These are phyloP conservation scores for Diceros bicornis DNA, from an alignment of 2,797 vertebrate genomes.

Conservation along the genomic window DNA sequence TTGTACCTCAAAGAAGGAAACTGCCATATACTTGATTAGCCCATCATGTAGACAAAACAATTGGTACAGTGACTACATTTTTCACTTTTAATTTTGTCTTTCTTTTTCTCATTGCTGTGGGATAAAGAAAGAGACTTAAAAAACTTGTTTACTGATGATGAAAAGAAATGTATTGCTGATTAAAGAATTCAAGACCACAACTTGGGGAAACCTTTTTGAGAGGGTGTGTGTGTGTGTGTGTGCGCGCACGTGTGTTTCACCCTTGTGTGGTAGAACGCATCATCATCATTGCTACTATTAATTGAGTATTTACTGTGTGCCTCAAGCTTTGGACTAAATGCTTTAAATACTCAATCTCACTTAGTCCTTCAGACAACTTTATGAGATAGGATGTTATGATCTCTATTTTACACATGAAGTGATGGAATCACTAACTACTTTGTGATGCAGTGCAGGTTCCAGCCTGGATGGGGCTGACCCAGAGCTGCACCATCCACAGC, in stretches of 20 bases:
- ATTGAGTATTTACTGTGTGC: constrained; percentile 6
- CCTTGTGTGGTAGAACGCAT: neutral
- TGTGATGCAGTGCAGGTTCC: neutral
- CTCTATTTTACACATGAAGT: constrained; percentile 20
- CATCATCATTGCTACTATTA: neutral
- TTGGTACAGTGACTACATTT: constrained; percentile 67
- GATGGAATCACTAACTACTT: neutral
- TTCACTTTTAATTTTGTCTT: constrained; percentile 76
- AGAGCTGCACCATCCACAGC: neutral
- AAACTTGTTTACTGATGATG: constrained; percentile 24
- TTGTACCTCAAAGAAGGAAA: constrained; percentile 48
- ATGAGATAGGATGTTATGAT: neutral
- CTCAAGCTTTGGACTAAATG: neutral
- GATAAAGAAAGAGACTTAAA: constrained; percentile 50
- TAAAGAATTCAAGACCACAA: constrained; percentile 21
- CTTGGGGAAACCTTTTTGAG: neutral
- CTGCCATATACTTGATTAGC: constrained; percentile 42
- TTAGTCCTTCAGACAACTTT: constrained; percentile 1
- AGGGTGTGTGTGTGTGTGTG: neutral
- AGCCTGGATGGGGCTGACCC: neutral
- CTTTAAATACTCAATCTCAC: constrained; percentile 48
- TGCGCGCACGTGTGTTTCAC: neutral
- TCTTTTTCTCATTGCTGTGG: constrained; percentile 54
- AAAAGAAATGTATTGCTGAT: constrained; percentile 31
- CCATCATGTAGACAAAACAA: constrained; percentile 74